Evolutionary conservation across 2,888 invertebrate genomes (phyloP).

Genomic region (Pristionchus entomophagus): DNA sequence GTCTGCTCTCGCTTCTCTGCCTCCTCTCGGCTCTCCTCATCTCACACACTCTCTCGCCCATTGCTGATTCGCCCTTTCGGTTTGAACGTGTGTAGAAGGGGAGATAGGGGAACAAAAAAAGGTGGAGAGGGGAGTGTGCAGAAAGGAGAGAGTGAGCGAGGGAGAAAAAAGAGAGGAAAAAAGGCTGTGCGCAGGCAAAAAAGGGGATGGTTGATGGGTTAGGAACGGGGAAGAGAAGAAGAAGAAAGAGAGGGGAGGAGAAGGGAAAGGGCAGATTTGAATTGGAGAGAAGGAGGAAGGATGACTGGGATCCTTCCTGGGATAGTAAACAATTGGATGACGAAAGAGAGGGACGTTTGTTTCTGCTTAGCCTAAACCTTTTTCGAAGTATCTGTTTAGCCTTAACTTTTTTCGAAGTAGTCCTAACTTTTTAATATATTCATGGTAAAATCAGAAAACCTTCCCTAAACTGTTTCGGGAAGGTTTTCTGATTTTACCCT

Average conservation of each 20-base stretch:
- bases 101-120: too few species aligned
- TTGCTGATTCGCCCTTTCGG: constrained; percentile 38
- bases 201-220: constrained; percentile 5
- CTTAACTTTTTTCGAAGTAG: too few species aligned
- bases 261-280: constrained; percentile 22
- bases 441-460: too few species aligned
- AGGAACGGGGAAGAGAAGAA: constrained; percentile 4
- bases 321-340: background rate
- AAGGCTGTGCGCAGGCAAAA: background rate
- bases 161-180: background rate
- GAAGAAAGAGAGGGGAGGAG: background rate
- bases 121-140: too few species aligned
- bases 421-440: too few species aligned
- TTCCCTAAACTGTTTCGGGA: too few species aligned
- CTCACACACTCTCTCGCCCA: background rate
- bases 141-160: background rate
- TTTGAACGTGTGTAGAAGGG: constrained; percentile 30
- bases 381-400: too few species aligned
- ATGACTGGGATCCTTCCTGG: background rate
- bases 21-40: too few species aligned
- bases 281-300: background rate
- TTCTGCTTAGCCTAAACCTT: too few species aligned
- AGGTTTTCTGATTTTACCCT: too few species aligned
- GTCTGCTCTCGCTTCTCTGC: background rate
- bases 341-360: too few species aligned